phyloP scores from a whole-genome alignment of 2,797 vertebrate genomes.

The Smutsia temminckii region DNA sequence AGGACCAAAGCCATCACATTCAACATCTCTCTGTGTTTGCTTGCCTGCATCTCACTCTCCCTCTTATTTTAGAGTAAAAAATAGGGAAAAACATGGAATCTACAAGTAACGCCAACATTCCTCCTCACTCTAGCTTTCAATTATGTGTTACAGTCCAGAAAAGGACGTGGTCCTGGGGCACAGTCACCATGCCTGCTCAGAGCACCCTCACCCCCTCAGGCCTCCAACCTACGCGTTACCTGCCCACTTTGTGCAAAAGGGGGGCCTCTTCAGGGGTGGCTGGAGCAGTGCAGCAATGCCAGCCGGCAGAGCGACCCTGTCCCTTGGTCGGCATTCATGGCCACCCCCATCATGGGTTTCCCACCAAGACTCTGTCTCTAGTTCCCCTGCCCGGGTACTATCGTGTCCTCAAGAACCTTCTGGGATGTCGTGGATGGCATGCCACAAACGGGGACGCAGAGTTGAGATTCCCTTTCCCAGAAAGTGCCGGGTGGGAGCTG shows the following conservation, averaged over 20 bases:
- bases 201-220: background rate
- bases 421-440: no score
- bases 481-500: no score
- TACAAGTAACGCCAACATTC: accelerated
- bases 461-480: background rate
- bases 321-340: accelerated
- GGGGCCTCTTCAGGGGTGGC: accelerated
- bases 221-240: background rate
- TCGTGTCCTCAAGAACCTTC: background rate
- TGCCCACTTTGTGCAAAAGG: accelerated
- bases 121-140: background rate
- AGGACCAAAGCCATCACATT: background rate
- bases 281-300: background rate
- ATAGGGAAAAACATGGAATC: background rate
- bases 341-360: no score
- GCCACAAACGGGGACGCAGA: accelerated
- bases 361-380: accelerated
- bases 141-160: accelerated
- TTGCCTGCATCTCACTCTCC: accelerated
- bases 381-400: background rate
- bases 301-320: accelerated
- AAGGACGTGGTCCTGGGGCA: accelerated
- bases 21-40: accelerated
- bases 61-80: background rate
- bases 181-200: accelerated